A percentile compares a stretch with the other conserved stretches of the same genome.
phyloP scores from a whole-genome alignment of 2,113 vertebrate genomes.

The Ranitomeya imitator region DNA sequence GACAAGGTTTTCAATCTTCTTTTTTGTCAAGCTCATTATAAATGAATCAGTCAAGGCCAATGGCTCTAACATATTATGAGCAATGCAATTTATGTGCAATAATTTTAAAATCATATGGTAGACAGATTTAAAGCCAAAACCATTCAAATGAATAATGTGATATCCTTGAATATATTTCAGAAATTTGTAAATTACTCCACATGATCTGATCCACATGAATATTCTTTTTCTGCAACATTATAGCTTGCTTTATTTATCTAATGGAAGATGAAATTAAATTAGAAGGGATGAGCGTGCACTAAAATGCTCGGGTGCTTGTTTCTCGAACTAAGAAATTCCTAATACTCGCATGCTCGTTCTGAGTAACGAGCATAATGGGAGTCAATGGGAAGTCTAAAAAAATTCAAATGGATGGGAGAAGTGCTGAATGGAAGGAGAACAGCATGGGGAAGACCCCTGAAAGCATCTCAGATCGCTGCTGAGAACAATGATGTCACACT shows the following conservation, averaged over 20 bases:
- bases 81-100: conserved; percentile 60
- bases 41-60: conserved; percentile 70
- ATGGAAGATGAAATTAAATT: neutral
- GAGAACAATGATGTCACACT: too few relatives aligned
- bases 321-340: too few relatives aligned
- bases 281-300: too few relatives aligned
- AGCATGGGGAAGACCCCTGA: too few relatives aligned
- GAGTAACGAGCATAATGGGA: too few relatives aligned
- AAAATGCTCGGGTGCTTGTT: too few relatives aligned
- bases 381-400: too few relatives aligned
- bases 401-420: too few relatives aligned
- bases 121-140: conserved; percentile 47
- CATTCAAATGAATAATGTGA: conserved; percentile 37
- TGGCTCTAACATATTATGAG: conserved; percentile 64
- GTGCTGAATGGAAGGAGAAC: too few relatives aligned
- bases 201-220: neutral
- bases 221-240: neutral
- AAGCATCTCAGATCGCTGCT: too few relatives aligned
- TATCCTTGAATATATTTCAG: neutral
- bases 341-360: too few relatives aligned
- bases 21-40: conserved; percentile 69
- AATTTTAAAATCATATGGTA: conserved; percentile 40
- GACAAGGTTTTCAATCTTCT: conserved; percentile 70
- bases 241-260: neutral
- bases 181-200: conserved; percentile 26